Evolutionary conservation across 2,113 vertebrate species (phyloP), one percentile per base, ranked within the genome.

Genomic region (Delphinus delphis): DNA sequence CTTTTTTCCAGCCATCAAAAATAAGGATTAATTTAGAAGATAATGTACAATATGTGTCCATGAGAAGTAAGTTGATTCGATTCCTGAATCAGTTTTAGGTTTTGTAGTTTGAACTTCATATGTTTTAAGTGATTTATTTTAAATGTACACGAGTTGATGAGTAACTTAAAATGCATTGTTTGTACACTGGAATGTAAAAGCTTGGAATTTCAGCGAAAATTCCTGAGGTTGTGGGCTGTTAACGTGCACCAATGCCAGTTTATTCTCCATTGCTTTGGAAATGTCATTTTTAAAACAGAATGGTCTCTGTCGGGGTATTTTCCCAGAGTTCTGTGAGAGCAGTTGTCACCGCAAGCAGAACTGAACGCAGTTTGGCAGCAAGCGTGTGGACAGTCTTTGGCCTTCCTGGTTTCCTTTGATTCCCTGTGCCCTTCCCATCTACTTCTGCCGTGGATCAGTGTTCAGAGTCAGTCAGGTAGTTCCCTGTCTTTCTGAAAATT

Each of bases 21-120:
- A 90, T 97, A 86, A 95, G 96, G 93, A 79, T 98, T 97, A 98
- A 98, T 73, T 89, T 91, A 90, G 89, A 97, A 6, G 87, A 97
- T 47, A 97, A 98, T 0, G 76, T 98, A 12, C 89, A 73, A 2
- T 87, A 94, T 71, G 94, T 98, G 65, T 97, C 98, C 88, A 95
- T 98, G 93, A 98, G 91, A 98, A 99, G 98, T 99, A 99, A 99
- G 99, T 98, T 92, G 90, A 93, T 85, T 94, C 5, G 87, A 93
- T 85, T 94, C 8, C n/a, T 89, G 23, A 44, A 38, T 83, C 58
- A 67, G 65, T 88, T 96, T 96, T 82, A 76, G 11, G 25, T 71
- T 91, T 88, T 88, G 26, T 85, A 9, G 36, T 70, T 88, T 87
- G 73, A 90, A 71, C 6, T 67, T 84, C 21, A 3, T 36, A 4